These are phyloP conservation scores for Apodemus agrarius DNA, from an alignment of 2,797 vertebrate species.

Conservation along the genomic window DNA sequence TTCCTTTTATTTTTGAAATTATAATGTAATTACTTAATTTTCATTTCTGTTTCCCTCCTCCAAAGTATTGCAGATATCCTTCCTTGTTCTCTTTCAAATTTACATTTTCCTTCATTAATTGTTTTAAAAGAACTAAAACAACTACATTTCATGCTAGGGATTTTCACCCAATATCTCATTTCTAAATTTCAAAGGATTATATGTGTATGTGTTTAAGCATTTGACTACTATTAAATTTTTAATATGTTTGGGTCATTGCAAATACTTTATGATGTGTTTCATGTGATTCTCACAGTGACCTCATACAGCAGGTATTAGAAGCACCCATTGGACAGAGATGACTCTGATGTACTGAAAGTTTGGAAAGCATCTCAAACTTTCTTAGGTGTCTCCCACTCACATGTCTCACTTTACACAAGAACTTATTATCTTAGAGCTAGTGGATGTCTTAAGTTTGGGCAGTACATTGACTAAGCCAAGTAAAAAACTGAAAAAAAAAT, in stretches of 20 bases:
- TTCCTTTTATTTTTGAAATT: background rate
- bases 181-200: background rate
- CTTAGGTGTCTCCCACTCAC: background rate
- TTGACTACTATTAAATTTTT: background rate
- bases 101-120: background rate
- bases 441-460: no score
- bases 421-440: background rate
- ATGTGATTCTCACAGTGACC: background rate
- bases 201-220: background rate
- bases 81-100: background rate
- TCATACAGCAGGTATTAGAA: background rate
- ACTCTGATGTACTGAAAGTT: background rate
- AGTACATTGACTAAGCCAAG: background rate
- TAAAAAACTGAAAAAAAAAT: slow-evolving; percentile 1
- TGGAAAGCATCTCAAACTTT: background rate
- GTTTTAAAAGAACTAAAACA: background rate
- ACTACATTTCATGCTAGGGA: background rate
- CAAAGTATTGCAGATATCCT: background rate
- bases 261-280: background rate
- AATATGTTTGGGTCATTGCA: background rate
- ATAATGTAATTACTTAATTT: background rate
- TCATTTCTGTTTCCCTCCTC: background rate
- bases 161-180: background rate
- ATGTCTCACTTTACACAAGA: background rate
- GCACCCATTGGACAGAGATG: background rate